Evolutionary conservation across 2,113 vertebrate species (phyloP), one percentile per base, ranked within the genome.

Genomic region (Pelusios castaneus): DNA sequence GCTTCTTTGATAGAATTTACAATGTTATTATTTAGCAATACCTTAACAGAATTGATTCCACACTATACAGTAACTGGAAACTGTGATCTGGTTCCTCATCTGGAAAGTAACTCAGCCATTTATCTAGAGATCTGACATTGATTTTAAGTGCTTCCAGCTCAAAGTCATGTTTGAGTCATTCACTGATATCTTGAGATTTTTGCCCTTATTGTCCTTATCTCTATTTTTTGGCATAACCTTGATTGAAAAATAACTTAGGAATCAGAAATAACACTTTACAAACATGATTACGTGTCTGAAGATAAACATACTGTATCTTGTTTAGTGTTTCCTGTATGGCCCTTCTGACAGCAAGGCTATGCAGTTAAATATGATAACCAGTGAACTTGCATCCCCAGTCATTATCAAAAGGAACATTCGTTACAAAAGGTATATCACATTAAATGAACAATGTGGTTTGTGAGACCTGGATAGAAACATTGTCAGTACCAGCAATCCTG

Each of bases 401-500:
- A 70, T 94, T 87, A 78, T 70, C n/a, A 47, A 81, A 31, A 75
- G 90, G 95, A 89, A 91, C 92, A 89, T 95, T 93, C 91, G 81
- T 92, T 95, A 84, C 77, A 93, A 67, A 95, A 90, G 34, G 45
- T 91, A 95, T 84, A 63, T 87, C 94, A 92, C 80, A 84, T 87
- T 96, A 95, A n/a, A 93, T 82, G 84, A 94, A 77, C 93, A 94
- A 87, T 10, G 75, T 80, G 89, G 73, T 85, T 91, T 94, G 55
- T 1, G 3, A 85, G 94, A 96, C 95, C 93, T 5, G 2, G 90
- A 79, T 17, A 54, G 79, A 95, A 92, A 94, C 60, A 96, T 96
- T 96, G 97, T 95, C 96, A 96, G 84, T 92, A 95, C 88, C 82
- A 92, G 95, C 91, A 97, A 92, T 91, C 91, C 94, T 94, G 85